Percentiles rank a stretch among this genome's conserved stretches.
Conservation (phyloP, 1,140 invertebrate species). For the Dolichoris vasculosae region DNA sequence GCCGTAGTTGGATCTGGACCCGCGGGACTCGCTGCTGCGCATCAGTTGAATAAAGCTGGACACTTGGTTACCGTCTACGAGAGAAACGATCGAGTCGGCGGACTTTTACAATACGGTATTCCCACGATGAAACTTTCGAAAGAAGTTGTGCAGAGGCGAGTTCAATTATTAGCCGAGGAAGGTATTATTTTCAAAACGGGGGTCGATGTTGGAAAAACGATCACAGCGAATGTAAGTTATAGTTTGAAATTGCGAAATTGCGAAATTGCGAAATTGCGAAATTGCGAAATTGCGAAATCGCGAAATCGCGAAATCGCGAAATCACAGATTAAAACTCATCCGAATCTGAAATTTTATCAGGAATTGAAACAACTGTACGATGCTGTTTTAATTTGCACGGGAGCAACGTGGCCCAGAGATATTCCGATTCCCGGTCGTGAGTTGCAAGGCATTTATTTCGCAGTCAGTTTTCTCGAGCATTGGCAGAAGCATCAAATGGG, state of each 20-base stretch:
- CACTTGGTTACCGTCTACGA: slow-evolving; percentile 97
- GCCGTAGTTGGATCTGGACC: slow-evolving; percentile 98
- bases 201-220: slow-evolving; percentile 93
- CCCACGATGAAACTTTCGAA: slow-evolving; percentile 98
- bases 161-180: slow-evolving; percentile 91
- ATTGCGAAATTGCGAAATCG: background rate
- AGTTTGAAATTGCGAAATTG: background rate
- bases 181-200: slow-evolving; percentile 94
- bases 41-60: slow-evolving; percentile 94
- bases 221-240: slow-evolving; percentile 82
- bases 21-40: slow-evolving; percentile 95
- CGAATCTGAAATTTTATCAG: slow-evolving; percentile 55
- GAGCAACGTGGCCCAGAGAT: slow-evolving; percentile 97
- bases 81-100: slow-evolving; percentile 95
- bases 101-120: slow-evolving; percentile 97
- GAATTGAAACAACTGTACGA: slow-evolving; percentile 85
- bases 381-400: slow-evolving; percentile 92
- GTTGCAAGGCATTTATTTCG: slow-evolving; percentile 94
- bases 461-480: slow-evolving; percentile 97
- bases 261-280: background rate
- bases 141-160: slow-evolving; percentile 91
- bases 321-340: background rate
- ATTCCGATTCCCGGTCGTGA: slow-evolving; percentile 89
- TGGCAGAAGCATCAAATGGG: slow-evolving; percentile 98
- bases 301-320: background rate